Percentiles rank a stretch among this genome's conserved stretches.
phyloP scores from a whole-genome alignment of 2,797 vertebrate genomes.

The Rhynchotus rufescens region DNA sequence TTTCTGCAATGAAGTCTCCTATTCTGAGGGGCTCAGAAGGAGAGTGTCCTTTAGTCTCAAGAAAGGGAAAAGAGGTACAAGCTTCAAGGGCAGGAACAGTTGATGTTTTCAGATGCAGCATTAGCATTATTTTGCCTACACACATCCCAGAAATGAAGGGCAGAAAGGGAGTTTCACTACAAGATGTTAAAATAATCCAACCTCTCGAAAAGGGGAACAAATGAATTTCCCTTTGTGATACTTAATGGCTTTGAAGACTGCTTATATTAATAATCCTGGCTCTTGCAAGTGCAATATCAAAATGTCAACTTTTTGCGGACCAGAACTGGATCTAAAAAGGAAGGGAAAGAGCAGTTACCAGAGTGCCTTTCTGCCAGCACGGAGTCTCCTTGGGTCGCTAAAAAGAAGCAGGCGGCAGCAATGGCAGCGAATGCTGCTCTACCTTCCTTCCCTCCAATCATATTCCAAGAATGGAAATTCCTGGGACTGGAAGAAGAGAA shows the following conservation, averaged over 20 bases:
- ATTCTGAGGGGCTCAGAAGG: background rate
- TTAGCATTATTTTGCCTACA: background rate
- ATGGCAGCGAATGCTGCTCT: background rate
- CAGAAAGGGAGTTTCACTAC: background rate
- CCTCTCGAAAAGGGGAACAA: background rate
- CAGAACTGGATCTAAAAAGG: background rate
- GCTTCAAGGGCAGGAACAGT: background rate
- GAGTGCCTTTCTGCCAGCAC: background rate
- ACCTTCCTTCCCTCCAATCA: background rate
- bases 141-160: background rate
- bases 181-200: conserved; percentile 2
- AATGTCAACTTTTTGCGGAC: background rate
- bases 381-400: background rate
- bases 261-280: background rate
- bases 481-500: background rate
- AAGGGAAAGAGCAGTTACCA: background rate
- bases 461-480: background rate
- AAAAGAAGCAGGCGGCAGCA: background rate
- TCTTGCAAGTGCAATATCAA: background rate
- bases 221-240: background rate
- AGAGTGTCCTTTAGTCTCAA: background rate
- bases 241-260: background rate
- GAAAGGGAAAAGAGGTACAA: background rate
- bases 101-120: background rate
- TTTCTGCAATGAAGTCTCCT: background rate